Conservation (phyloP, 2,888 invertebrate genomes). For the Cataglyphis livida region DNA sequence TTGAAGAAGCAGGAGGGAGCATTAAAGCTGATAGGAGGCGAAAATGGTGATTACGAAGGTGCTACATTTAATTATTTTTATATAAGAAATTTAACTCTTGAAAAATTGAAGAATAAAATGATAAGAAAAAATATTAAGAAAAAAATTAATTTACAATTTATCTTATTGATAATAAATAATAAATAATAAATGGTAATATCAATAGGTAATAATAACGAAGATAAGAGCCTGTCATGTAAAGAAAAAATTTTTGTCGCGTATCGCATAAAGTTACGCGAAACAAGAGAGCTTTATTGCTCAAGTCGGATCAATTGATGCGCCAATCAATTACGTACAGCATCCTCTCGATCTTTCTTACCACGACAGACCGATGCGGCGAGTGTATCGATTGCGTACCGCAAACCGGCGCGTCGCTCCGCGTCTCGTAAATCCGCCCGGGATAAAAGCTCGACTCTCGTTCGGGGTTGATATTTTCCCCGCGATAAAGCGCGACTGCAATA, state of each 20-base stretch:
- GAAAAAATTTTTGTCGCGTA: neutral
- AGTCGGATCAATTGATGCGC: constrained; percentile 40
- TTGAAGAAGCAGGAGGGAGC: constrained; percentile 91
- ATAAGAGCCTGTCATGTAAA: neutral
- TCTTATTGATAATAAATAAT: neutral
- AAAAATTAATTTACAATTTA: neutral
- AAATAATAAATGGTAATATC: neutral
- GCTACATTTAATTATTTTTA: constrained; percentile 58
- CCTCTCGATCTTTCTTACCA: constrained; percentile 37
- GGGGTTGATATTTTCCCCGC: constrained; percentile 49
- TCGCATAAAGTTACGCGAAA: constrained; percentile 26
- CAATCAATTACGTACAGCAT: constrained; percentile 39
- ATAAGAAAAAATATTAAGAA: neutral
- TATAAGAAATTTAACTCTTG: neutral
- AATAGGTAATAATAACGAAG: neutral
- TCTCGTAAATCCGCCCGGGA: constrained; percentile 28
- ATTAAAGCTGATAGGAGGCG: constrained; percentile 89
- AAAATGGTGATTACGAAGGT: constrained; percentile 91
- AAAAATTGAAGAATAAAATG: neutral
- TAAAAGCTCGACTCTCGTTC: constrained; percentile 35
- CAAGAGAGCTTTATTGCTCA: constrained; percentile 36
- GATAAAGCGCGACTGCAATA: constrained; percentile 43
- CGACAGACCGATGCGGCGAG: constrained; percentile 3
- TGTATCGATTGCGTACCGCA: constrained; percentile 21
- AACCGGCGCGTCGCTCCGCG: neutral